Evolutionary conservation across 2,888 invertebrate species (phyloP).

Genomic region (Lepidochrysops patricia): DNA sequence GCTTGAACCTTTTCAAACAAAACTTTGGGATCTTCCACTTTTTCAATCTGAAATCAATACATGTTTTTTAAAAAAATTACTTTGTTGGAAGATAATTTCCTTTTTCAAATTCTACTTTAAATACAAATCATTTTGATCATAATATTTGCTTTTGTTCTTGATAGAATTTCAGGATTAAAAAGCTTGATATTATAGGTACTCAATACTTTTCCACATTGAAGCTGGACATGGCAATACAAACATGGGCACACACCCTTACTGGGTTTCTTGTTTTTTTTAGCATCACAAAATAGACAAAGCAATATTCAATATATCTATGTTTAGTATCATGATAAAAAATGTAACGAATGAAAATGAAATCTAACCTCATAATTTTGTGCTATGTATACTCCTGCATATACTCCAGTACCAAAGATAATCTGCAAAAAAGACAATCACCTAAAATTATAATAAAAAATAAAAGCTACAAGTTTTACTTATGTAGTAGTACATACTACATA

Average conservation of each 20-base stretch:
- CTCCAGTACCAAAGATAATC: conserved; percentile 79
- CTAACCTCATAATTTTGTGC: conserved; percentile 84
- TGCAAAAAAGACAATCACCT: conserved; percentile 52
- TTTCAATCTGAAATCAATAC: conserved; percentile 79
- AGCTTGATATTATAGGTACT: too few species aligned
- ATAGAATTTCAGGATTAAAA: too few species aligned
- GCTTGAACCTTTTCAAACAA: conserved; percentile 81
- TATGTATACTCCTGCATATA: conserved; percentile 83
- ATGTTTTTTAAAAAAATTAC: not conserved
- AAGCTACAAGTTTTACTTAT: too few species aligned
- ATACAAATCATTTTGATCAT: conserved; percentile 53
- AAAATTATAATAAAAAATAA: not conserved
- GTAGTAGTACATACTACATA: not conserved
- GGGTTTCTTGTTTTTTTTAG: too few species aligned
- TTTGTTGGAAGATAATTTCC: conserved; percentile 31
- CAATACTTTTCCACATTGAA: too few species aligned
- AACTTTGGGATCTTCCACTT: conserved; percentile 87
- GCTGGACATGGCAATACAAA: too few species aligned
- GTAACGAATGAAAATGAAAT: not conserved
- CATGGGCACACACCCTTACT: too few species aligned
- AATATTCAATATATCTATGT: too few species aligned
- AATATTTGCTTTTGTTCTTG: conserved; percentile 26
- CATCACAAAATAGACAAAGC: not conserved
- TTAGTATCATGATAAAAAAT: too few species aligned
- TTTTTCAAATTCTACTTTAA: conserved; percentile 41